Base-by-base conservation (phyloP, 1,140 invertebrate species). In the Macrobrachium rosenbergii region DNA sequence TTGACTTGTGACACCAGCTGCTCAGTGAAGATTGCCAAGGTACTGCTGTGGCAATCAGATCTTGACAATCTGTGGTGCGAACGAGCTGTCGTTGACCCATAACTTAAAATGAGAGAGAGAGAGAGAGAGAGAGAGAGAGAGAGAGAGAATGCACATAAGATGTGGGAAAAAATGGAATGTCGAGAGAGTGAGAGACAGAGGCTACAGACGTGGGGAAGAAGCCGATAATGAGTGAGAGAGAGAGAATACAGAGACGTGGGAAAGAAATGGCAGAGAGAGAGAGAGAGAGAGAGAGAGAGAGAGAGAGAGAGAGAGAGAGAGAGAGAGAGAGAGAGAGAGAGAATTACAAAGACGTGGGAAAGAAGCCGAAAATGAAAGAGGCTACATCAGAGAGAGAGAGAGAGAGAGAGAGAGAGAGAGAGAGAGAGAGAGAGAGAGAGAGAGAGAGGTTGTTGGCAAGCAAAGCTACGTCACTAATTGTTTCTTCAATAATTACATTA, bases 71-170 rank as follows among this genome's bases (percentile, higher is more conserved):
- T 37, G 3, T 37, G 28, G 28, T 2, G 28, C 28, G 28, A 37
- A 37, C 28, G 28, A 3, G 28, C 28, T 37, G 28, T 37, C 28
- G 28, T 37, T 37, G 28, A 3, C 28, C 28, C 28, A 37, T 37
- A 37, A 37, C 28, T 1, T 37, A 3, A 37, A 37, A 37, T 37
- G 69, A 73, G 69, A 73, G 69, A 73, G 69, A 73, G 69, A 73
- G 69, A 73, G 69, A 73, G 69, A 73, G 69, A 73, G 69, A 73
- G 69, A 73, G 69, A 73, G 69, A 73, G 69, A 73, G 69, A 73
- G 69, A 73, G 67, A 72, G 63, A 64, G 63, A 64, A 21, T 2
- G 63, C 2, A 21, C 2, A 21, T 19, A 21, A 19, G 21, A 64
- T 2, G 21, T 64, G 21, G 63, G 21, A 21, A 19, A 63, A 64